Percentiles rank a stretch among this genome's conserved stretches.
Evolutionary conservation across 2,797 vertebrate species (phyloP).

Genomic region (Lindbergichthys nudifrons): DNA sequence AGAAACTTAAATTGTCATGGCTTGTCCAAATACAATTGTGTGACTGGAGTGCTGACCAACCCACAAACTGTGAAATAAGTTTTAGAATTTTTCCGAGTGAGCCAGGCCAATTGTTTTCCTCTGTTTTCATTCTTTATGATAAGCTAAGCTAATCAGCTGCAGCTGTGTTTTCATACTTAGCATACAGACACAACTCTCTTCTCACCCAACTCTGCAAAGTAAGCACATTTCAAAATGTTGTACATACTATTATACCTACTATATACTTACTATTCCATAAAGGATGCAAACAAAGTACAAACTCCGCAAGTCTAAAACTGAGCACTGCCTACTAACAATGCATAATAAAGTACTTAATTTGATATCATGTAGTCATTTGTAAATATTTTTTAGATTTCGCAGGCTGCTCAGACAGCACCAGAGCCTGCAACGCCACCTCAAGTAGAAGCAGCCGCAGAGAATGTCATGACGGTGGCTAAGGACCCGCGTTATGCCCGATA

Average conservation of each 20-base stretch:
- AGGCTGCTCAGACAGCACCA: conserved; percentile 74
- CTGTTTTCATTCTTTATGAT: neutral
- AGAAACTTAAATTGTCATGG: no score
- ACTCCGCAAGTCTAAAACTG: neutral
- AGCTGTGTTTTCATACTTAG: neutral
- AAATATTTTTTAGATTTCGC: conserved; percentile 14
- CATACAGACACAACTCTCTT: neutral
- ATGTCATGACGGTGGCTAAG: conserved; percentile 92
- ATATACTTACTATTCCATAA: neutral
- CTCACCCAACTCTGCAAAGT: neutral
- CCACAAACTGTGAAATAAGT: no score
- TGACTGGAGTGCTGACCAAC: no score
- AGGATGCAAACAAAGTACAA: neutral
- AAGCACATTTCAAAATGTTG: neutral
- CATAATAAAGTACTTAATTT: neutral
- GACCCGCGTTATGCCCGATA: conserved; percentile 96
- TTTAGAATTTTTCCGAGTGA: neutral
- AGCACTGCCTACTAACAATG: neutral
- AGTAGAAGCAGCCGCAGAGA: conserved; percentile 82
- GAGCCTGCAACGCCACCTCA: conserved; percentile 81
- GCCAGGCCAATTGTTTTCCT: no score
- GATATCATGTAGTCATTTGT: neutral
- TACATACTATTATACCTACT: neutral
- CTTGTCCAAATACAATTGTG: no score
- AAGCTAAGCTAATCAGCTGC: neutral